Percentiles rank a stretch among this genome's conserved stretches.
Evolutionary conservation across 2,888 invertebrate genomes (phyloP).

Genomic region (Ichneumoninae sp.): DNA sequence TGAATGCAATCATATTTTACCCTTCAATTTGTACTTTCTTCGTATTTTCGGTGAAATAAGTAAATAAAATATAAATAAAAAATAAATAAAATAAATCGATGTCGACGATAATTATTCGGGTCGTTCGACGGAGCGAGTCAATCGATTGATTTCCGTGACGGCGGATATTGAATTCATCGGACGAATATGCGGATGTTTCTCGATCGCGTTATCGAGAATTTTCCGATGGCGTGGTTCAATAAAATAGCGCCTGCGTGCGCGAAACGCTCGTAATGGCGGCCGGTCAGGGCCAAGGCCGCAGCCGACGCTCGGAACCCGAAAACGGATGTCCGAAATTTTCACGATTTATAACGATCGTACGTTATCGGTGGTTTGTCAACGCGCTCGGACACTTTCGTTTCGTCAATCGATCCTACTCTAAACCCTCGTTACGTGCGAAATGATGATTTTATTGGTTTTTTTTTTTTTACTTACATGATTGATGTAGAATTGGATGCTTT

Average conservation of each 20-base stretch:
- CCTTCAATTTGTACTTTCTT: no score
- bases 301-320: neutral
- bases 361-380: neutral
- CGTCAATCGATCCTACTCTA: neutral
- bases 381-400: neutral
- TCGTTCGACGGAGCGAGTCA: neutral
- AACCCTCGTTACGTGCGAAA: neutral
- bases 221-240: conserved; percentile 65
- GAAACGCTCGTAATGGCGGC: conserved; percentile 69
- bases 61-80: neutral
- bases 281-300: conserved; percentile 60
- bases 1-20: no score
- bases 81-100: neutral
- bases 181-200: conserved; percentile 21
- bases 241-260: conserved; percentile 71
- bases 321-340: conserved; percentile 1
- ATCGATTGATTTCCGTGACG: neutral
- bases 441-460: neutral
- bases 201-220: conserved; percentile 19
- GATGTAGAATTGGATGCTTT: conserved; percentile 68
- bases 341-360: neutral
- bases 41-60: no score
- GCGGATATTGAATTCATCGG: no score
- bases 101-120: neutral
- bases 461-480: conserved; percentile 77